phyloP scores from a whole-genome alignment of 2,888 invertebrate species.

The Caenorhabditis panamensis region DNA sequence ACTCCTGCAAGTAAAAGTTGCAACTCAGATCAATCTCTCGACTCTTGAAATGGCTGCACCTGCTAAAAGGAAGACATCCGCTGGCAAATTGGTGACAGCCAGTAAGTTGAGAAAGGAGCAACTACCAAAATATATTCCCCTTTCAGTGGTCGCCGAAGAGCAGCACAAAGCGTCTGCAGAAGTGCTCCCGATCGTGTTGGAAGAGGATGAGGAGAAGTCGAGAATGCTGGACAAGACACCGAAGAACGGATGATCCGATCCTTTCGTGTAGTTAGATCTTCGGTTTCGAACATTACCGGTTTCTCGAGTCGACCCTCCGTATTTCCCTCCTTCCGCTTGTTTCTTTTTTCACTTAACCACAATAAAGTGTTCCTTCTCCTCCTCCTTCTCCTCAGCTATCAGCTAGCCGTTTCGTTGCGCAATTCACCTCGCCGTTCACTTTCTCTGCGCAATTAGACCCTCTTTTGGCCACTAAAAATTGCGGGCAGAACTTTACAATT shows the following conservation, averaged over 20 bases:
- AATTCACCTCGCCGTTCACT: conserved; percentile 40
- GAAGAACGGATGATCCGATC: conserved; percentile 1
- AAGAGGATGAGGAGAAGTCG: conserved; percentile 58
- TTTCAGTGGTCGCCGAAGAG: conserved; percentile 51
- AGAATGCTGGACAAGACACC: conserved; percentile 43
- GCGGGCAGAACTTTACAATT: conserved; percentile 54
- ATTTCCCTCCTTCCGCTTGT: background rate
- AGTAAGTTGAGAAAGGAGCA: conserved; percentile 18
- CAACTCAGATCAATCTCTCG: conserved; percentile 47
- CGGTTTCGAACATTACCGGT: conserved; percentile 38
- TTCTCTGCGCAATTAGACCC: conserved; percentile 51
- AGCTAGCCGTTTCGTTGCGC: conserved; percentile 51
- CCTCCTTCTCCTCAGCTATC: no score
- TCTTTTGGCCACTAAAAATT: conserved; percentile 50
- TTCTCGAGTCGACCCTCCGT: conserved; percentile 10
- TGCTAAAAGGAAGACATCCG: conserved; percentile 42
- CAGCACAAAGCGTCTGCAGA: conserved; percentile 53
- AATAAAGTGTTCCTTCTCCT: conserved; percentile 41
- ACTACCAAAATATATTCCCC: background rate
- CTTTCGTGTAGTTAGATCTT: conserved; percentile 21
- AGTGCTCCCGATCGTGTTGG: conserved; percentile 57
- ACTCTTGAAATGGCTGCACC: conserved; percentile 54
- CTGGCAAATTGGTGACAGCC: conserved; percentile 30
- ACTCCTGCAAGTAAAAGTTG: background rate
- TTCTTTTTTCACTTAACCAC: conserved; percentile 11